Evolutionary conservation across 2,888 invertebrate genomes (phyloP).

Genomic region (Stenoptilia bipunctidactyla): DNA sequence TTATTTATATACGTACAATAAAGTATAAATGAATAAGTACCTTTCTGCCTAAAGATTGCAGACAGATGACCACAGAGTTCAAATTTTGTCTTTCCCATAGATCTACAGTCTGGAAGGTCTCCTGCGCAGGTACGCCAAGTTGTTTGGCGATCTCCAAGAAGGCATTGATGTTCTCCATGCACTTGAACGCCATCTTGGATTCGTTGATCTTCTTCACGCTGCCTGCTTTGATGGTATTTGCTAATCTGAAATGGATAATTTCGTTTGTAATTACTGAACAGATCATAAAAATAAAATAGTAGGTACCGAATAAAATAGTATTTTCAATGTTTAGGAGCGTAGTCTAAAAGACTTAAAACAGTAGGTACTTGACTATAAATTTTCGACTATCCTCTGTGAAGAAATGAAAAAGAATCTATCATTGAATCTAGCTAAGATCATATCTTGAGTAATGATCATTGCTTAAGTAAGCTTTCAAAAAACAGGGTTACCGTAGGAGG

Average conservation of each 20-base stretch:
- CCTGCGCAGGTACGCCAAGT: constrained; percentile 93
- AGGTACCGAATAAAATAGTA: neutral
- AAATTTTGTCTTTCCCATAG: constrained; percentile 97
- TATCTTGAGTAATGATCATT: too few species aligned
- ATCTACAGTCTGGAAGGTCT: constrained; percentile 97
- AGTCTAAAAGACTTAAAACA: too few species aligned
- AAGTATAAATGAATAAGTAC: too few species aligned
- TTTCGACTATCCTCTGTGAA: too few species aligned
- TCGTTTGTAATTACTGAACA: neutral
- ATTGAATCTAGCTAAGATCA: too few species aligned
- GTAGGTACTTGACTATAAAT: too few species aligned
- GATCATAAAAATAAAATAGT: neutral
- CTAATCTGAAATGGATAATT: constrained; percentile 71
- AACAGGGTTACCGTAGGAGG: too few species aligned
- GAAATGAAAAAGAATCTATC: too few species aligned
- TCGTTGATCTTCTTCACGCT: constrained; percentile 93
- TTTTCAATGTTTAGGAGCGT: too few species aligned
- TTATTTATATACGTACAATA: too few species aligned
- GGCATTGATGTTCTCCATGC: constrained; percentile 98
- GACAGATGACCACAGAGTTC: constrained; percentile 94
- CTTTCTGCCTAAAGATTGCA: constrained; percentile 96
- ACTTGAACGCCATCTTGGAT: constrained; percentile 94
- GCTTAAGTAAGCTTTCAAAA: too few species aligned
- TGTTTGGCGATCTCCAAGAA: constrained; percentile 87
- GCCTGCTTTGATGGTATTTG: constrained; percentile 87